These are phyloP conservation scores for Scleropages formosus DNA, from an alignment of 2,797 vertebrate species.

Conservation along the genomic window DNA sequence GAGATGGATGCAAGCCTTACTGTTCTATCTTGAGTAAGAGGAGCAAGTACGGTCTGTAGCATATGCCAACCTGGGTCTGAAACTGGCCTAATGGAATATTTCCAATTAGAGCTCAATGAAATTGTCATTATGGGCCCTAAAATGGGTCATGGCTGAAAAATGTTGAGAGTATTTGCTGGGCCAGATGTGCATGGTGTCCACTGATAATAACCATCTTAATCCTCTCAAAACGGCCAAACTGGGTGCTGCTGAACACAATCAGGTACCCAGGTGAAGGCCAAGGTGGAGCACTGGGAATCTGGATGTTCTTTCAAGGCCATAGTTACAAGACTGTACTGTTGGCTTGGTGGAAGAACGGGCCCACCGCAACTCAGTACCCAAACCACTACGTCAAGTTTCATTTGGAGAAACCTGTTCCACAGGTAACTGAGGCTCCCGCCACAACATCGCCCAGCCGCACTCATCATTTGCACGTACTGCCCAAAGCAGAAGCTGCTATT, in stretches of 20 bases:
- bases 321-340: too few species aligned
- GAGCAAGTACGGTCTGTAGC: neutral
- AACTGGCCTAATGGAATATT: neutral
- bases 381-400: too few species aligned
- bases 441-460: too few species aligned
- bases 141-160: conserved; percentile 27
- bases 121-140: conserved; percentile 14
- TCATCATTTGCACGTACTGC: too few species aligned
- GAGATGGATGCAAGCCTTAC: conserved; percentile 10
- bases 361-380: too few species aligned
- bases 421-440: too few species aligned
- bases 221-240: conserved; percentile 12
- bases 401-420: too few species aligned
- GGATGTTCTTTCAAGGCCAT: conserved; percentile 22
- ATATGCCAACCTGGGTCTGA: neutral
- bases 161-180: conserved; percentile 9
- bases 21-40: neutral
- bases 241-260: conserved; percentile 7
- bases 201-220: neutral
- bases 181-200: neutral
- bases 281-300: neutral
- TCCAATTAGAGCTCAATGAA: conserved; percentile 25
- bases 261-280: neutral
- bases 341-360: too few species aligned
- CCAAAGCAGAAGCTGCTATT: too few species aligned